phyloP scores from a whole-genome alignment of 2,113 vertebrate species.

The Vombatus ursinus region DNA sequence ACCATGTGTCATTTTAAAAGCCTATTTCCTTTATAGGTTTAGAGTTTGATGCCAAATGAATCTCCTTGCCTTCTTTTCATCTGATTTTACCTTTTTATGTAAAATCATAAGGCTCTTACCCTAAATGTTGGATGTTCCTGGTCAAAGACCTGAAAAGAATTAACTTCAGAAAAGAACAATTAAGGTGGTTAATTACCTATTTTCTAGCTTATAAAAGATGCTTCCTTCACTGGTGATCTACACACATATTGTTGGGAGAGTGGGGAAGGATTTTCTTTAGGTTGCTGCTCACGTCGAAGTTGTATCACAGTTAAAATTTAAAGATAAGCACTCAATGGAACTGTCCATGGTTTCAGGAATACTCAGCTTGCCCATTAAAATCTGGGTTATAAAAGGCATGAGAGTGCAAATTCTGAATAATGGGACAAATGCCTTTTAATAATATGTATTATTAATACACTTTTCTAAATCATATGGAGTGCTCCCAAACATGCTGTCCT shows the following conservation, averaged over 20 bases:
- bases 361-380: slow-evolving; percentile 17
- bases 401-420: slow-evolving; percentile 20
- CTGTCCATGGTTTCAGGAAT: slow-evolving; percentile 16
- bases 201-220: neutral
- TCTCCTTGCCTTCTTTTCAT: neutral
- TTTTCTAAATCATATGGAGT: slow-evolving; percentile 30
- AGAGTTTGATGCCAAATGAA: neutral
- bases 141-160: slow-evolving; percentile 1
- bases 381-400: slow-evolving; percentile 37
- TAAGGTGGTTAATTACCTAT: neutral
- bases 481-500: slow-evolving; percentile 33
- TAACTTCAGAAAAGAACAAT: slow-evolving; percentile 31
- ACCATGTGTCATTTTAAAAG: neutral
- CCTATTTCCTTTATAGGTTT: neutral
- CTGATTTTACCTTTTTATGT: neutral
- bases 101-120: neutral
- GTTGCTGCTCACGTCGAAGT: neutral
- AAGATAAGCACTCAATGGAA: slow-evolving; percentile 33
- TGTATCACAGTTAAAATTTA: neutral
- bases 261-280: neutral
- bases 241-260: neutral
- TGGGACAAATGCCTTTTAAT: slow-evolving; percentile 45
- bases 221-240: neutral
- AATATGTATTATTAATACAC: slow-evolving; percentile 45
- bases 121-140: slow-evolving; percentile 6